Evolutionary conservation across 1,140 invertebrate genomes (phyloP).

Genomic region (Drosophila nigromelanica): DNA sequence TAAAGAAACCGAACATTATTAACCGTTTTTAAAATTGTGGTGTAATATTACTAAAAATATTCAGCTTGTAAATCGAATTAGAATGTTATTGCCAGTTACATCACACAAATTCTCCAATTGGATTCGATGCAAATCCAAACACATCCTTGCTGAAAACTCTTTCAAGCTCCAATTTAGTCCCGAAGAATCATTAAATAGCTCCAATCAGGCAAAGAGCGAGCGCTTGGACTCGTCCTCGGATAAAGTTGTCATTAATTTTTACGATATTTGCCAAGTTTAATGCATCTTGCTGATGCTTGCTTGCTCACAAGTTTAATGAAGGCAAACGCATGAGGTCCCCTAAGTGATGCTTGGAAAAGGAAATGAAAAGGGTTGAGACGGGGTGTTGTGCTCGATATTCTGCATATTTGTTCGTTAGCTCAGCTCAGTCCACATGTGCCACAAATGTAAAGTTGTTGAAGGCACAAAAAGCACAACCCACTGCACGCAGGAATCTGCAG

Average conservation of each 20-base stretch:
- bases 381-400: slow-evolving; percentile 14
- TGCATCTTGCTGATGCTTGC: slow-evolving; percentile 71
- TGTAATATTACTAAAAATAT: too few species aligned
- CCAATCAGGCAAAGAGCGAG: background rate
- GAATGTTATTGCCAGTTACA: too few species aligned
- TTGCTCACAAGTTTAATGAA: slow-evolving; percentile 69
- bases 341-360: background rate
- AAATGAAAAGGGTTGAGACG: too few species aligned
- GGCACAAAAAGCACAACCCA: slow-evolving; percentile 36
- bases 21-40: too few species aligned
- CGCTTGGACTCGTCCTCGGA: slow-evolving; percentile 31
- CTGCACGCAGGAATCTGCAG: background rate
- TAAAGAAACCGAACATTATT: too few species aligned
- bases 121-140: background rate
- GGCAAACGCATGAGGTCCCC: slow-evolving; percentile 41
- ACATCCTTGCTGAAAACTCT: background rate
- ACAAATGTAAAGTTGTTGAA: slow-evolving; percentile 63
- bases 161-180: slow-evolving; percentile 41
- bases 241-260: slow-evolving; percentile 78
- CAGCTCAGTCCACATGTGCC: slow-evolving; percentile 26
- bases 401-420: slow-evolving; percentile 67
- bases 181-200: background rate
- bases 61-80: too few species aligned
- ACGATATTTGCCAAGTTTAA: slow-evolving; percentile 80
- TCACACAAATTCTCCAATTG: too few species aligned